Conservation (phyloP, 2,797 vertebrate species). For the Euthynnus affinis region DNA sequence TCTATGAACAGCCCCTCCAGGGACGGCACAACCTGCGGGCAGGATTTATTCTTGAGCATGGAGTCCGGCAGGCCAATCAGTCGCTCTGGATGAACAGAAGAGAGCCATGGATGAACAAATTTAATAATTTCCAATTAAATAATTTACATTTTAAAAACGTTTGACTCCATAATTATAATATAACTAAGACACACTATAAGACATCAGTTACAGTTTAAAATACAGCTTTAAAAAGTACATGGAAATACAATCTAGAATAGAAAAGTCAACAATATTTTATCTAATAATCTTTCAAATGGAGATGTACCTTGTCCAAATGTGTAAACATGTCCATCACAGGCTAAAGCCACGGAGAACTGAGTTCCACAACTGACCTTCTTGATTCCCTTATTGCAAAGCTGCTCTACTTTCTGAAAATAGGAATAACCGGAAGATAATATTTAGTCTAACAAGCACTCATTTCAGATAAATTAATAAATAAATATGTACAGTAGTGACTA, state of each 20-base stretch:
- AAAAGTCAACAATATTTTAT: not conserved
- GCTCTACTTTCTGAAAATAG: slow-evolving; percentile 86
- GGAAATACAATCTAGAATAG: not conserved
- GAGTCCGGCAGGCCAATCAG: slow-evolving; percentile 88
- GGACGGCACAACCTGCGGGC: slow-evolving; percentile 86
- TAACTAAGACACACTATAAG: too few species aligned
- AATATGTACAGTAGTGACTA: not conserved
- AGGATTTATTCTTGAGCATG: slow-evolving; percentile 88
- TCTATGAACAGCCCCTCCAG: slow-evolving; percentile 87
- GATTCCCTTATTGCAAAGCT: slow-evolving; percentile 87
- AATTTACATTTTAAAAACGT: too few species aligned
- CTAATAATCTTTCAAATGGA: not conserved
- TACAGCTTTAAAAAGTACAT: not conserved
- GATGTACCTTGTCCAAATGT: slow-evolving; percentile 89
- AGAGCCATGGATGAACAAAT: not conserved
- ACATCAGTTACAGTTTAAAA: too few species aligned
- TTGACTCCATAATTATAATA: too few species aligned
- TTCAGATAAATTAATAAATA: not conserved
- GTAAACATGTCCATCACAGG: slow-evolving; percentile 86
- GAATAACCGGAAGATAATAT: slow-evolving; percentile 26
- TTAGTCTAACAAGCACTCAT: not conserved
- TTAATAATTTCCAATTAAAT: not conserved
- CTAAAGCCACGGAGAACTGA: slow-evolving; percentile 87
- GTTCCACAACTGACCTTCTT: slow-evolving; percentile 88
- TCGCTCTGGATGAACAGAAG: slow-evolving; percentile 78